Conservation (phyloP, 2,888 invertebrate species). For the Nasonovia ribisnigri region DNA sequence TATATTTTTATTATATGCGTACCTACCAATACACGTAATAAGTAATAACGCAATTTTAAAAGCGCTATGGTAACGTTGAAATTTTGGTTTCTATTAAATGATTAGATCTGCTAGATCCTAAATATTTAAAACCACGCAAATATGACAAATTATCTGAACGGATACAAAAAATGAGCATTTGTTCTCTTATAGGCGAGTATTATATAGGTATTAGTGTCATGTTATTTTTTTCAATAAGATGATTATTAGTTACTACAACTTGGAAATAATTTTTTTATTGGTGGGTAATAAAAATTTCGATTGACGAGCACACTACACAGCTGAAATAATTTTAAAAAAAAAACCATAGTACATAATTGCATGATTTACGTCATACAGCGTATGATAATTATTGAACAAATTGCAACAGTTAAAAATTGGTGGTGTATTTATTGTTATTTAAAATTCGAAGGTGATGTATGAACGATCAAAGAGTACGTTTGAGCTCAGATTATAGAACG, state of each 20-base stretch:
- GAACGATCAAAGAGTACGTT: not conserved
- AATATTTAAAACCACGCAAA: not conserved
- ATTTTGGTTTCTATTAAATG: not conserved
- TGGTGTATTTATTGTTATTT: not conserved
- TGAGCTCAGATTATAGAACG: not conserved
- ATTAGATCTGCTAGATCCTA: not conserved
- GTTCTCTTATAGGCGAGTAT: too few species aligned
- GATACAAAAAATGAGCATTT: not conserved
- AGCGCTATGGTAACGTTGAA: not conserved
- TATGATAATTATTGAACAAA: not conserved
- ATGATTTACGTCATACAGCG: not conserved
- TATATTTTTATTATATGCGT: not conserved
- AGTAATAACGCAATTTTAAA: not conserved
- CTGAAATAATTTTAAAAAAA: not conserved
- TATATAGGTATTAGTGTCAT: not conserved
- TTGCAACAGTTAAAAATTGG: not conserved
- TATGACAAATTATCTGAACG: not conserved
- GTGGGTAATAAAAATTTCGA: not conserved
- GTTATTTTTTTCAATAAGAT: not conserved
- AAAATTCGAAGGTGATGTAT: not conserved
- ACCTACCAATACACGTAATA: not conserved
- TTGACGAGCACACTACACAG: not conserved
- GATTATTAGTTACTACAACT: not conserved
- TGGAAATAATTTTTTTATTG: not conserved
- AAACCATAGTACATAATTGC: not conserved